These are phyloP conservation scores for Zaprionus nigranus DNA, from an alignment of 1,140 invertebrate genomes.

Conservation along the genomic window DNA sequence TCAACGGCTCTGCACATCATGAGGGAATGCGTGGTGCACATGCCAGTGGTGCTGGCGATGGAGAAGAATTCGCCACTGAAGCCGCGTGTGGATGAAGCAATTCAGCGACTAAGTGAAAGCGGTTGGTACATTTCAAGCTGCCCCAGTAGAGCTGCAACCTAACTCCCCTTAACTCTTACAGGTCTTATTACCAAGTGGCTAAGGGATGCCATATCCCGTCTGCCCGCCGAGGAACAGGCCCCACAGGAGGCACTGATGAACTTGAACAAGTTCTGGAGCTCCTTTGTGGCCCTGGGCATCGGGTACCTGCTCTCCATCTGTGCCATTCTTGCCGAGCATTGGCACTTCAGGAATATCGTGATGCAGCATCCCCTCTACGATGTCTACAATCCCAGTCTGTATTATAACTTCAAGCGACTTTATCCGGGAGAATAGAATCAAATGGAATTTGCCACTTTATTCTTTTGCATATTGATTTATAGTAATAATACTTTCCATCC, in stretches of 20 bases:
- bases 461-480: slow-evolving; percentile 6
- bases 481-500: neutral
- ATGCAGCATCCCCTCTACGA: slow-evolving; percentile 89
- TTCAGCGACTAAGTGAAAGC: slow-evolving; percentile 89
- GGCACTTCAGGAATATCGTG: slow-evolving; percentile 88
- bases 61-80: slow-evolving; percentile 93
- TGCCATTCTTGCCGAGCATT: slow-evolving; percentile 86
- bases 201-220: slow-evolving; percentile 88
- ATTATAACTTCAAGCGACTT: slow-evolving; percentile 75
- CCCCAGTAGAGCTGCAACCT: neutral
- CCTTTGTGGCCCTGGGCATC: slow-evolving; percentile 88
- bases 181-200: slow-evolving; percentile 91
- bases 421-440: slow-evolving; percentile 41
- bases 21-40: slow-evolving; percentile 91
- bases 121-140: slow-evolving; percentile 81
- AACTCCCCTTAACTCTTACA: slow-evolving; percentile 1
- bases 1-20: slow-evolving; percentile 91
- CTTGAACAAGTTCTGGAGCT: slow-evolving; percentile 91
- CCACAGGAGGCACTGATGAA: slow-evolving; percentile 89
- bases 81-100: slow-evolving; percentile 88
- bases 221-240: slow-evolving; percentile 85
- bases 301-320: slow-evolving; percentile 88
- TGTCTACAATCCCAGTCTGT: slow-evolving; percentile 86
- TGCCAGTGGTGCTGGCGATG: slow-evolving; percentile 91
- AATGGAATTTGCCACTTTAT: neutral